Percentiles rank a stretch among this genome's conserved stretches.
Evolutionary conservation across 2,888 invertebrate species (phyloP).

Genomic region (Epistrophe eligans): DNA sequence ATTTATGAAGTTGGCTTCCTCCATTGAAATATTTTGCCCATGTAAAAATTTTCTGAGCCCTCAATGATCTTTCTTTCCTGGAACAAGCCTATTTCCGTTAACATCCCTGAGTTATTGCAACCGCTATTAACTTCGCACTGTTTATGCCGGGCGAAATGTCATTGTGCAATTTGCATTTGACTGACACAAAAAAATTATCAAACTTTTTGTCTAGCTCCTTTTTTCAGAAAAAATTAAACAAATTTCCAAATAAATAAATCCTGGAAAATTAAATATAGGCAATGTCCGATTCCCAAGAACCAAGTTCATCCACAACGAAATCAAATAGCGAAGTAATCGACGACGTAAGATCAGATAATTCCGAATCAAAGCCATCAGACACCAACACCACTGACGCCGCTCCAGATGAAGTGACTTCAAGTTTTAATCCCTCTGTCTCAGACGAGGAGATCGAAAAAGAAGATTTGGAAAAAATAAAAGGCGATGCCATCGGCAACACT

Average conservation of each 20-base stretch:
- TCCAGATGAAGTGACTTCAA: slow-evolving; percentile 40
- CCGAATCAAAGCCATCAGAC: slow-evolving; percentile 5
- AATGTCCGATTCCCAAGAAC: slow-evolving; percentile 60
- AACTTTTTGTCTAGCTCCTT: slow-evolving; percentile 16
- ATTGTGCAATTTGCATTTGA: slow-evolving; percentile 44
- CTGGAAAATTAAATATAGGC: neutral
- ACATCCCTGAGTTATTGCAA: slow-evolving; percentile 19
- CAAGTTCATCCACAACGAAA: slow-evolving; percentile 40
- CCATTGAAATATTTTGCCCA: too few species aligned
- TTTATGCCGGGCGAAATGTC: slow-evolving; percentile 60
- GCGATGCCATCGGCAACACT: slow-evolving; percentile 92
- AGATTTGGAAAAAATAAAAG: slow-evolving; percentile 85
- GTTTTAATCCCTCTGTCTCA: slow-evolving; percentile 77
- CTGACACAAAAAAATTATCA: slow-evolving; percentile 24
- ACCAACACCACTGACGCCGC: slow-evolving; percentile 13
- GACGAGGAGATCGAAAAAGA: slow-evolving; percentile 79
- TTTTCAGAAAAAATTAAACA: neutral
- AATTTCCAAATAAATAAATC: neutral
- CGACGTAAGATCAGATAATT: slow-evolving; percentile 30
- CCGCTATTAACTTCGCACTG: slow-evolving; percentile 34
- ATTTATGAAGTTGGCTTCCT: too few species aligned
- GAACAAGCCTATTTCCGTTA: too few species aligned
- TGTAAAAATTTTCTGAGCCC: too few species aligned
- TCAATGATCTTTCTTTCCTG: too few species aligned
- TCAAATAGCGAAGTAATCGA: slow-evolving; percentile 33